Base-by-base conservation (phyloP, 53 echinoderm and acorn worm species). In the Arbacia lixula region DNA sequence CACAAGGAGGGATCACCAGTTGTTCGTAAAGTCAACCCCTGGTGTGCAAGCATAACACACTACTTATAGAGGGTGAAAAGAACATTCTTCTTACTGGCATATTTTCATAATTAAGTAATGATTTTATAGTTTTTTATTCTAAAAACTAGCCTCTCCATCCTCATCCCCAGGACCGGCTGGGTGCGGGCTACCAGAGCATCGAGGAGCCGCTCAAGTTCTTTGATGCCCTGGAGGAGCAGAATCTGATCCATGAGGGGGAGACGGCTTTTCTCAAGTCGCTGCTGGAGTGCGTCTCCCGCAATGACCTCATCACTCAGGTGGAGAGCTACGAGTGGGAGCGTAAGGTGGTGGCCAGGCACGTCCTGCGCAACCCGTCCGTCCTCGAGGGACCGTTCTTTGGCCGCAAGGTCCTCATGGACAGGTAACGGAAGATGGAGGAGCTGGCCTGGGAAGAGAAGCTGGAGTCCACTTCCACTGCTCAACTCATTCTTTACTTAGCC, bases 371-470 rank as follows among this genome's bases (percentile, higher is more conserved):
- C 40, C 83, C 84, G 3, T 90, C 91, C 6, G 61, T 86, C 4
- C 56, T 88, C 38, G 92, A 90, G 4, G 91, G 91, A 14, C 93
- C 91, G 3, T 93, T 74, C 65, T 88, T 93, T 69, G 93, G 93
- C 1, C 54, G 93, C 33, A 84, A 93, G 27, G 65, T 53, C 20
- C 76, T 85, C 34, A 71, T 90, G 46, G 64, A 88, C 22, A 85
- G 90, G 92, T 85, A 41, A 63, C 38, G 36, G 3, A 69, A 58
- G 32, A 12, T 3, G 16, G 17, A 1, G n/a, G n/a, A n/a, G n/a
- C n/a, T n/a, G n/a, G n/a, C n/a, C n/a, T n/a, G n/a, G n/a, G n/a
- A n/a, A n/a, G n/a, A n/a, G n/a, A n/a, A n/a, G n/a, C n/a, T n/a
- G n/a, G n/a, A n/a, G n/a, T n/a, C n/a, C n/a, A n/a, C n/a, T n/a